phyloP scores from a whole-genome alignment of 2,888 invertebrate genomes.

The Mechanitis mazaeus region DNA sequence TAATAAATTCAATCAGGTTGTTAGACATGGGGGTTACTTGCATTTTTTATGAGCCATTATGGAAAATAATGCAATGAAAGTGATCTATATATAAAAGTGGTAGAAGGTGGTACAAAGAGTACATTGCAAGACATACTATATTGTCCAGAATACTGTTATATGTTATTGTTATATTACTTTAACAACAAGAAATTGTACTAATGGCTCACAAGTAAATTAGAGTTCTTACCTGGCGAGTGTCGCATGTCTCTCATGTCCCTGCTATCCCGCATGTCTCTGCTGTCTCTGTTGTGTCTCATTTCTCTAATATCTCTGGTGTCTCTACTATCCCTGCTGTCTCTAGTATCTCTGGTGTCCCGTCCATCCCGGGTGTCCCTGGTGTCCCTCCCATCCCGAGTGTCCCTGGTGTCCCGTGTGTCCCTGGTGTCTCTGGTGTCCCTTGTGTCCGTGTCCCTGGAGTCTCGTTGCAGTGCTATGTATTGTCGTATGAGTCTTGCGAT shows the following conservation, averaged over 20 bases:
- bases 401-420: slow-evolving; percentile 45
- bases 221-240: background rate
- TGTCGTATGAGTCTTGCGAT: slow-evolving; percentile 96
- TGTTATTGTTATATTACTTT: too few species aligned
- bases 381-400: slow-evolving; percentile 29
- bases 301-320: slow-evolving; percentile 3
- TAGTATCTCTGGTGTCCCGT: too few species aligned
- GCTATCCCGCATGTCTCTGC: background rate
- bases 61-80: background rate
- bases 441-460: slow-evolving; percentile 30
- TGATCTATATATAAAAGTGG: background rate
- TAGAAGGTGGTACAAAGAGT: background rate
- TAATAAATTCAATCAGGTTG: slow-evolving; percentile 2
- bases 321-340: background rate
- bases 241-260: slow-evolving; percentile 6
- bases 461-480: slow-evolving; percentile 90
- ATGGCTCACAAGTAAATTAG: background rate
- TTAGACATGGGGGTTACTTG: background rate
- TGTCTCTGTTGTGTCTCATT: background rate
- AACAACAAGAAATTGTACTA: too few species aligned
- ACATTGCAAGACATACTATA: too few species aligned
- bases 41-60: too few species aligned
- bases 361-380: background rate
- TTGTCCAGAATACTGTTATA: too few species aligned
- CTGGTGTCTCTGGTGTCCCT: slow-evolving; percentile 28